Percentiles rank a stretch among this genome's conserved stretches.
phyloP scores from a whole-genome alignment of 2,113 vertebrate genomes.

The Hydrolagus affinis region DNA sequence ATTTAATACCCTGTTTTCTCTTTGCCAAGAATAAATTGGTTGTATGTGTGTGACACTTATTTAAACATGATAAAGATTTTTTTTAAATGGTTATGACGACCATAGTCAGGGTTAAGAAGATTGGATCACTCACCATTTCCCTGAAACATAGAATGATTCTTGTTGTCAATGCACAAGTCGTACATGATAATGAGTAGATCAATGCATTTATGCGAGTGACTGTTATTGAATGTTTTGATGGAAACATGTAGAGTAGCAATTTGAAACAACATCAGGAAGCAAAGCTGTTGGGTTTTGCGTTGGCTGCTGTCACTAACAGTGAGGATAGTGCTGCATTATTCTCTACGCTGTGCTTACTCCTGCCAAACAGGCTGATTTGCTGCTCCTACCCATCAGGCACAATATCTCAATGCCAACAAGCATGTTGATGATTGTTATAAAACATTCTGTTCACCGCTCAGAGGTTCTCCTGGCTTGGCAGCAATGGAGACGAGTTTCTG shows the following conservation, averaged over 20 bases:
- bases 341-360: slow-evolving; percentile 8
- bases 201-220: neutral
- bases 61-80: no score
- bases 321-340: neutral
- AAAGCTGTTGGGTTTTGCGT: neutral
- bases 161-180: neutral
- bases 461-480: slow-evolving; percentile 9
- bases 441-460: slow-evolving; percentile 18
- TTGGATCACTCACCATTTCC: neutral
- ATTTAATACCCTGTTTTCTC: no score
- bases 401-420: slow-evolving; percentile 26
- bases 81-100: no score
- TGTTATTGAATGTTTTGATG: neutral
- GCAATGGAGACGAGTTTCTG: neutral
- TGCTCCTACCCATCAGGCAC: slow-evolving; percentile 17
- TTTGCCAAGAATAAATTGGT: no score
- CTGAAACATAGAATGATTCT: neutral
- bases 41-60: no score
- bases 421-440: slow-evolving; percentile 30
- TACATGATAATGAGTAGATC: neutral
- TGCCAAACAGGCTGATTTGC: slow-evolving; percentile 28
- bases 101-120: no score
- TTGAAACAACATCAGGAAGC: neutral
- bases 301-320: neutral
- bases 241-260: neutral